Conservation (phyloP, 2,888 invertebrate species). For the Pteria penguin region DNA sequence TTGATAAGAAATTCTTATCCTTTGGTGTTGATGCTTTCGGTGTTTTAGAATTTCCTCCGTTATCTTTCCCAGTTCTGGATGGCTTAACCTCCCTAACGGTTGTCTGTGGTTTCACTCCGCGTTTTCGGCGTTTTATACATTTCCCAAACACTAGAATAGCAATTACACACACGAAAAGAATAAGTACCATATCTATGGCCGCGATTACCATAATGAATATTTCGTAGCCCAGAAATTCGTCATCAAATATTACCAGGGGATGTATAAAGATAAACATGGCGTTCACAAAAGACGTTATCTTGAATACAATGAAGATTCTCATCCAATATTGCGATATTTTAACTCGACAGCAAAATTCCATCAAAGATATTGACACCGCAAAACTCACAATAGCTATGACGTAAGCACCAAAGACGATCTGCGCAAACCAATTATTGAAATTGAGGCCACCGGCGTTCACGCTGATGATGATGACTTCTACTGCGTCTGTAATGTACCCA, state of each 20-base stretch:
- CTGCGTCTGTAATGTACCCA: slow-evolving; percentile 20
- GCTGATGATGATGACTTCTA: slow-evolving; percentile 28
- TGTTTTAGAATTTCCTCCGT: too few species aligned
- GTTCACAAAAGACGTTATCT: slow-evolving; percentile 27
- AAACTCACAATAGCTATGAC: slow-evolving; percentile 9
- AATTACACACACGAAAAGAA: slow-evolving; percentile 9
- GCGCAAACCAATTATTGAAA: slow-evolving; percentile 23
- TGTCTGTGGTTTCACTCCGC: slow-evolving; percentile 1
- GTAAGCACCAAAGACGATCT: slow-evolving; percentile 32
- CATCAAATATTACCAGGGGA: slow-evolving; percentile 23
- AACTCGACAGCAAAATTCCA: slow-evolving; percentile 28
- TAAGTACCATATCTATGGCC: slow-evolving; percentile 28
- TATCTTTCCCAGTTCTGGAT: too few species aligned
- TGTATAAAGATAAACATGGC: slow-evolving; percentile 35
- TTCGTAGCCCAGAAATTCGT: slow-evolving; percentile 21
- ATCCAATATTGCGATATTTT: slow-evolving; percentile 22
- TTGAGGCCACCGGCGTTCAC: slow-evolving; percentile 23
- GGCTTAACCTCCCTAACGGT: not conserved
- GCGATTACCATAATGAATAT: slow-evolving; percentile 25
- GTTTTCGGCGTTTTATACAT: slow-evolving; percentile 12
- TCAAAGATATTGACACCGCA: slow-evolving; percentile 10
- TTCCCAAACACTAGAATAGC: slow-evolving; percentile 22
- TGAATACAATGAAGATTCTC: slow-evolving; percentile 31
- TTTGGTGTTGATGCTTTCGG: too few species aligned
- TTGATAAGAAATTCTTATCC: too few species aligned